Percentiles rank a stretch among this genome's conserved stretches.
phyloP scores from a whole-genome alignment of 2,797 vertebrate species.

The Alectoris magna region DNA sequence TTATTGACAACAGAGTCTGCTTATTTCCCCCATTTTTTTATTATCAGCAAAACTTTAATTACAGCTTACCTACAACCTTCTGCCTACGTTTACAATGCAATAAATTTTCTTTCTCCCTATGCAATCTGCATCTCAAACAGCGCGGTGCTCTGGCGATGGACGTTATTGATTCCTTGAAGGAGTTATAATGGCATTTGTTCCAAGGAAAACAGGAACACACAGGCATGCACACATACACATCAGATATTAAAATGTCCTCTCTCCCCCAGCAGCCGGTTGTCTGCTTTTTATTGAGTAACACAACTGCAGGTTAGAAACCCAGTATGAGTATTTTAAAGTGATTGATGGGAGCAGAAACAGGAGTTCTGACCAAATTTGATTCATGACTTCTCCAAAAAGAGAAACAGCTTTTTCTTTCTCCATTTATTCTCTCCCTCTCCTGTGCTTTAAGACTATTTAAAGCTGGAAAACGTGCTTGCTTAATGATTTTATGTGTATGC shows the following conservation, averaged over 20 bases:
- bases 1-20: slow-evolving; percentile 45
- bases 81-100: slow-evolving; percentile 73
- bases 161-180: slow-evolving; percentile 77
- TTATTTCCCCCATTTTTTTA: slow-evolving; percentile 76
- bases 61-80: slow-evolving; percentile 76
- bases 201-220: slow-evolving; percentile 56
- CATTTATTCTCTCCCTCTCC: accelerated
- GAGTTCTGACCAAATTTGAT: not conserved
- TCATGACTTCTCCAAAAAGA: not conserved
- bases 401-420: not conserved
- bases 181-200: slow-evolving; percentile 76
- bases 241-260: not conserved
- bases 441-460: not conserved
- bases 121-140: slow-evolving; percentile 69
- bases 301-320: slow-evolving; percentile 26
- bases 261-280: slow-evolving; percentile 41
- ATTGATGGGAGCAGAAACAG: slow-evolving; percentile 19
- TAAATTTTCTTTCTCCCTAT: slow-evolving; percentile 68
- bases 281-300: slow-evolving; percentile 69
- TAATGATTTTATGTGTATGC: slow-evolving; percentile 3
- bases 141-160: slow-evolving; percentile 52
- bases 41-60: slow-evolving; percentile 83
- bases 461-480: not conserved
- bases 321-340: slow-evolving; percentile 46
- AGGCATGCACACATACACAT: not conserved